Percentiles rank a stretch among this genome's conserved stretches.
Evolutionary conservation across 2,113 vertebrate genomes (phyloP).

Genomic region (Otocyon megalotis): DNA sequence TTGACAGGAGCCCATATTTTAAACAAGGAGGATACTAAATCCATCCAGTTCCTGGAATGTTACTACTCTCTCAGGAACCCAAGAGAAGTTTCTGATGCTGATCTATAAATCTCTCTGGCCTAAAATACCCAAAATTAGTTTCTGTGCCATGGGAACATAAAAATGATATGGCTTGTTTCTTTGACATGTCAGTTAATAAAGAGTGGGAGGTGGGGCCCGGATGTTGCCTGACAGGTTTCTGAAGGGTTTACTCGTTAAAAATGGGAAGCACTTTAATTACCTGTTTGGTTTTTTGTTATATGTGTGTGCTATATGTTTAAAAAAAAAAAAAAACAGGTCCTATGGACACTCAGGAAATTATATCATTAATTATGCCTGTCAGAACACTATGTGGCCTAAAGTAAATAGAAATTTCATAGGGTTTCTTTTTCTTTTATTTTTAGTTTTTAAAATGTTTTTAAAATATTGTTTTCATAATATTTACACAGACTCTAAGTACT

Average conservation of each 20-base stretch:
- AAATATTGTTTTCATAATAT: slow-evolving; percentile 57
- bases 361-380: slow-evolving; percentile 82
- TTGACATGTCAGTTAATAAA: slow-evolving; percentile 76
- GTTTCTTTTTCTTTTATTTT: slow-evolving; percentile 50
- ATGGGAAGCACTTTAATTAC: slow-evolving; percentile 80
- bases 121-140: slow-evolving; percentile 77
- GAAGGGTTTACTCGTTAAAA: slow-evolving; percentile 67
- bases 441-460: slow-evolving; percentile 41
- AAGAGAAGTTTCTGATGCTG: slow-evolving; percentile 64
- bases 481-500: slow-evolving; percentile 20
- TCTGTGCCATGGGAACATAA: slow-evolving; percentile 57
- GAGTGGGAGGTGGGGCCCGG: slow-evolving; percentile 61
- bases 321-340: neutral
- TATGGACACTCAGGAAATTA: slow-evolving; percentile 81
- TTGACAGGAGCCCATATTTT: slow-evolving; percentile 72
- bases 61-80: slow-evolving; percentile 71
- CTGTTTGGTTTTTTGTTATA: slow-evolving; percentile 76
- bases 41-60: slow-evolving; percentile 65
- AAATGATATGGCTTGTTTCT: slow-evolving; percentile 72
- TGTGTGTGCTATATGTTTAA: slow-evolving; percentile 62
- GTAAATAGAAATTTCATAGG: slow-evolving; percentile 58
- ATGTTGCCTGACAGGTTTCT: slow-evolving; percentile 71
- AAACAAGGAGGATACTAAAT: slow-evolving; percentile 69
- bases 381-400: slow-evolving; percentile 53
- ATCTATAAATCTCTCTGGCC: slow-evolving; percentile 61